phyloP scores from a whole-genome alignment of 2,797 vertebrate species.

The Merluccius polli region DNA sequence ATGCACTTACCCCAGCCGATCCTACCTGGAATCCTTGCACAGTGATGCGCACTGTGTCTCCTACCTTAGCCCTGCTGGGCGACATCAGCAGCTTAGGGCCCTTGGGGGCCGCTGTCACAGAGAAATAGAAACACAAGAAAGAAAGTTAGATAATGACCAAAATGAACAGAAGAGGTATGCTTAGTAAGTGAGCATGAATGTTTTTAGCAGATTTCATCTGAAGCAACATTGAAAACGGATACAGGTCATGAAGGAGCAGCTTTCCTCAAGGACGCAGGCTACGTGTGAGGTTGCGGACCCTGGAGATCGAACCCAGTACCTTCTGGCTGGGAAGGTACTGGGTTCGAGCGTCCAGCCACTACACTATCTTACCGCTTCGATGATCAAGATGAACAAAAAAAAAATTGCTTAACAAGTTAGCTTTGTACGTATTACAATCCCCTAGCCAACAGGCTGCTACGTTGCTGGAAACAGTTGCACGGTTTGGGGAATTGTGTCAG shows the following conservation, averaged over 20 bases:
- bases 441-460: too few species aligned
- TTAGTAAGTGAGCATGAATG: neutral
- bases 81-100: constrained; percentile 90
- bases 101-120: constrained; percentile 87
- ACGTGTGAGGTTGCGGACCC: neutral
- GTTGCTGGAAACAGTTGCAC: too few species aligned
- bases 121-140: constrained; percentile 24
- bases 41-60: constrained; percentile 91
- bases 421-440: too few species aligned
- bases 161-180: neutral
- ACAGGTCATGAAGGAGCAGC: constrained; percentile 34
- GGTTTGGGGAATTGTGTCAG: neutral
- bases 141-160: constrained; percentile 14
- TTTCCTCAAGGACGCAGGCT: constrained; percentile 46
- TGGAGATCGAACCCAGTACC: neutral
- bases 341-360: neutral
- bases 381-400: too few species aligned
- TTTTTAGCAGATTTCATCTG: neutral
- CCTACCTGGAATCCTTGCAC: constrained; percentile 96
- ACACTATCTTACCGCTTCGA: neutral
- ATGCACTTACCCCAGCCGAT: constrained; percentile 67
- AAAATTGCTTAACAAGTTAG: too few species aligned
- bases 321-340: neutral
- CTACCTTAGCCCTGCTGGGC: constrained; percentile 86
- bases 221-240: neutral